Base-by-base conservation (phyloP, 30 jellyfish, hydroid and myxozoan genomes). In the Mastigias papua region DNA sequence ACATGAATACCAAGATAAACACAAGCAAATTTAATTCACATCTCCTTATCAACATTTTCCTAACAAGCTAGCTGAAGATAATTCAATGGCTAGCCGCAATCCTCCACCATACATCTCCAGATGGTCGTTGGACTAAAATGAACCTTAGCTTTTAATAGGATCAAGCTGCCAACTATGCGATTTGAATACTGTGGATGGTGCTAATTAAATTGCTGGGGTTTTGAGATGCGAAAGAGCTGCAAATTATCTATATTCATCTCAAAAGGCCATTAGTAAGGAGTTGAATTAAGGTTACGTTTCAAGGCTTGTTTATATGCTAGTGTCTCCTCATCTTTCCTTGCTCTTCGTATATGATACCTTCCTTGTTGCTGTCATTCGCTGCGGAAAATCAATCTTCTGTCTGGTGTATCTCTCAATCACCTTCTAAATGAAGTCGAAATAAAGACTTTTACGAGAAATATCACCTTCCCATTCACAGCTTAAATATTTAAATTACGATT, bases 71-170 rank as follows among this genome's bases (percentile, higher is more conserved):
- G 77, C 64, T 27, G 76, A n/a, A 33, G 88, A 77, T 77, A 31
- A 77, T 77, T 49, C 78, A 77, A 77, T 77, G 78, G 79, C 49
- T 20, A 58, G 77, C 88, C 88, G 27, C 88, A 77, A 77, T 63
- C 71, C 61, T 15, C 88, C 48, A 77, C 73, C 88, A 58, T 30
- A 62, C 88, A 29, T 31, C 73, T 77, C 88, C 88, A 77, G 88
- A 77, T 77, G 88, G 88, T 77, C 78, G 34, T 2, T n/a, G 37
- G 78, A 46, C 54, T 77, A 28, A 46, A 61, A 30, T 48, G 67
- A 30, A 50, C n/a, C 66, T 58, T 77, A 34, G 76, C 69, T 51
- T 30, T 35, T 62, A 29, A 61, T 49, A 20, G 88, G 76, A 58
- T 58, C 26, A 58, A 13, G 78, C 35, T 77, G 67, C 28, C 66